Conservation (phyloP, 2,113 vertebrate species). For the Rousettus leschenaultii region DNA sequence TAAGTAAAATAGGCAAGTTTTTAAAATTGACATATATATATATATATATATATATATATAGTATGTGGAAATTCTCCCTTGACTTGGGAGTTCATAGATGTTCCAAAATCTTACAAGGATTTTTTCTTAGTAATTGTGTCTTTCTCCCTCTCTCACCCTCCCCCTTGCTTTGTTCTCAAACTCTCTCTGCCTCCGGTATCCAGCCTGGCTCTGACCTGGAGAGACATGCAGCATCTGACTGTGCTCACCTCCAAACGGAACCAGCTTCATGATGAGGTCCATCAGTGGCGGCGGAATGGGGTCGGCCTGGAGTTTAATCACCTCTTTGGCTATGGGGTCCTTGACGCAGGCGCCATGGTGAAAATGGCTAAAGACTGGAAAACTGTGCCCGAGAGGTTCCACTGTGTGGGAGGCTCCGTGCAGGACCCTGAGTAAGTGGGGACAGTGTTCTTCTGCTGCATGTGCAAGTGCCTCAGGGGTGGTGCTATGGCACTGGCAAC, state of each 20-base stretch:
- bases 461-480: not conserved
- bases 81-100: not conserved
- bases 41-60: not conserved
- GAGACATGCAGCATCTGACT: slow-evolving; percentile 97
- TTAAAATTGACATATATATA: not conserved
- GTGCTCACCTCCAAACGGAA: slow-evolving; percentile 99
- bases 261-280: slow-evolving; percentile 97
- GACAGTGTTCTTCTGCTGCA: not conserved
- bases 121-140: not conserved
- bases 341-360: slow-evolving; percentile 98
- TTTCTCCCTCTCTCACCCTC: not conserved
- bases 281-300: slow-evolving; percentile 95
- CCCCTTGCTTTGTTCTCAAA: not conserved
- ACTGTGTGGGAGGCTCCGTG: slow-evolving; percentile 95
- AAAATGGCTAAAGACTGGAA: slow-evolving; percentile 99
- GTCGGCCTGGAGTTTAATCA: slow-evolving; percentile 99
- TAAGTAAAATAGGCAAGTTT: not conserved
- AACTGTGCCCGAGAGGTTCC: slow-evolving; percentile 96
- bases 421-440: slow-evolving; percentile 93
- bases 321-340: slow-evolving; percentile 96
- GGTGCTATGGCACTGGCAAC: fast-evolving
- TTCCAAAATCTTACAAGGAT: not conserved
- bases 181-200: not conserved
- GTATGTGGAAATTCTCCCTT: not conserved
- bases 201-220: slow-evolving; percentile 95